A percentile compares a stretch with the other conserved stretches of the same genome.
phyloP scores from a whole-genome alignment of 2,888 invertebrate species.

The Scaptomyza parva region DNA sequence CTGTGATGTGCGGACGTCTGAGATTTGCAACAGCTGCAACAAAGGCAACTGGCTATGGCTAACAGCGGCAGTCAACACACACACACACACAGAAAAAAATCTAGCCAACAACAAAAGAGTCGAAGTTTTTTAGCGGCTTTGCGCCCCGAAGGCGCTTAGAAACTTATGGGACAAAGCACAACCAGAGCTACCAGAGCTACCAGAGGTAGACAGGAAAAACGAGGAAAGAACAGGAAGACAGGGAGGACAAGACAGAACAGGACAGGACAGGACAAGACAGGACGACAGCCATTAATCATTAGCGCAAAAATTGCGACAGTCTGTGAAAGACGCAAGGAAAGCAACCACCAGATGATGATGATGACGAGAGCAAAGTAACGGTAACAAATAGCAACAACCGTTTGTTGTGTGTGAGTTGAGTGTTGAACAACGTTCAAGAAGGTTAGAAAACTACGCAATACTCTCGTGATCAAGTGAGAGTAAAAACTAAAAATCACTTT shows the following conservation, averaged over 20 bases:
- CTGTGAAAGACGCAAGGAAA: slow-evolving; percentile 14
- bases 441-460: background rate
- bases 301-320: slow-evolving; percentile 63
- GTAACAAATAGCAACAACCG: slow-evolving; percentile 8
- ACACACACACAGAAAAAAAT: background rate
- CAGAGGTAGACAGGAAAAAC: slow-evolving; percentile 7
- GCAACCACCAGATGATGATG: slow-evolving; percentile 54
- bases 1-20: slow-evolving; percentile 33
- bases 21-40: slow-evolving; percentile 77
- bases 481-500: background rate
- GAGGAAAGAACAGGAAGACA: slow-evolving; percentile 30
- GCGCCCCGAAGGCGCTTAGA: slow-evolving; percentile 49
- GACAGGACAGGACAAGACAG: slow-evolving; percentile 30
- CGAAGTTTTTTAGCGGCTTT: slow-evolving; percentile 55
- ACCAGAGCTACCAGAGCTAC: too few relatives aligned
- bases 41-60: slow-evolving; percentile 19
- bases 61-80: slow-evolving; percentile 5
- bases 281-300: slow-evolving; percentile 76
- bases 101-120: slow-evolving; percentile 6
- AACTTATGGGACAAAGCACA: slow-evolving; percentile 34
- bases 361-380: background rate
- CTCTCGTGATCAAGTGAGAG: background rate
- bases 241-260: slow-evolving; percentile 15
- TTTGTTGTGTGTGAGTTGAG: slow-evolving; percentile 18
- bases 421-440: slow-evolving; percentile 15